Base-by-base conservation (phyloP, 2,888 invertebrate genomes). In the Sinhomidia bicolor region DNA sequence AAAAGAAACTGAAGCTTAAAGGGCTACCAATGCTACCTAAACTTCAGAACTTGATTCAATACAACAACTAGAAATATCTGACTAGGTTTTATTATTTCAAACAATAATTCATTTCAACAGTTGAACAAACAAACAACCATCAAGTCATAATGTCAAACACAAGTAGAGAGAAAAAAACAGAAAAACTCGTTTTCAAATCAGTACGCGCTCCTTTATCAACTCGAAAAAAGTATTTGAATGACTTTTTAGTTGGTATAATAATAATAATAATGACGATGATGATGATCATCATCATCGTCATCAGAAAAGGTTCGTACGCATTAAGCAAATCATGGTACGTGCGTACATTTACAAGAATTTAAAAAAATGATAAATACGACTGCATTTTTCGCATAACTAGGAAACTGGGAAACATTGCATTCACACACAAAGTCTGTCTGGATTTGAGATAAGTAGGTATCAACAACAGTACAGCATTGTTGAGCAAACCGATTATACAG, bases 1-100 rank as follows among this genome's bases (percentile, higher is more conserved):
- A 93, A 99, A 99, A 95, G 98, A 98, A 95, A 95, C 95, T 1
- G 95, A 94, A 91, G 95, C 95, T 90, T 95, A 93, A 93, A 32
- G 17, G 62, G 26, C 29, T 65, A 44, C 23, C 14, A 41, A 26
- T 0, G 47, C 12, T n/a, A 76, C n/a, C 9, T n/a, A n/a, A 29
- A 76, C 29, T 10, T 26, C 26, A 51, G 9, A 76, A 26, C 76
- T 17, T 23, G 12, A 41, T 20, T 68, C 17, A 1, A 20, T 29
- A 60, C 17, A 41, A 36, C 71, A 71, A 71, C n/a, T n/a, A n/a
- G n/a, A 41, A 41, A 76, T 76, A 71, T 44, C 44, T 44, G 23
- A 68, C 4, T n/a, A 44, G 20, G n/a, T 44, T 65, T 44, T 71
- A 71, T 23, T 44, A n/a, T 71, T 57, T 47, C 14, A 47, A 47